Base-by-base conservation (phyloP, 2,888 invertebrate species). In the Pristionchus entomophagus region DNA sequence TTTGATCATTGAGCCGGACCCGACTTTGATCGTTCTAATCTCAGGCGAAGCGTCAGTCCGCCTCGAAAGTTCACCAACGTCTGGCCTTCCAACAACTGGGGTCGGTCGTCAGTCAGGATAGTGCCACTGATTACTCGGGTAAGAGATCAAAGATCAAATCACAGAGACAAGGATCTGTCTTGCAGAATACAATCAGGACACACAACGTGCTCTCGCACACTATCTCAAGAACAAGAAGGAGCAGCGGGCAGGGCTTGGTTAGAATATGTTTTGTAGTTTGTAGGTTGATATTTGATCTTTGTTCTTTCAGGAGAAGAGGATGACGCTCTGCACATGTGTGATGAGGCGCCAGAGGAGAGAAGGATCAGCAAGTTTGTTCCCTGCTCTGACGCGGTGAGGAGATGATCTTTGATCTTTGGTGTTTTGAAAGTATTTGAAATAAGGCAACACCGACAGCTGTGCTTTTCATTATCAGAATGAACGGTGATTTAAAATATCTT, bases 341-440 rank as follows among this genome's bases (percentile, higher is more conserved):
- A 84, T 35, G 83, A 84, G n/a, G 83, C 83, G 1, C 83, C 83
- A 19, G 83, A 84, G 83, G 83, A 84, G 22, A n/a, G 53, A 22
- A 35, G 83, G 22, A 84, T 84, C 45, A 65, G 65, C 65, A 62
- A 84, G 35, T 84, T 65, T 32, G 19, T 62, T 10, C 62, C 65
- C 0, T 45, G n/a, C 14, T 8, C 41, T 17, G 83, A 65, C 14
- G 12, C 62, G 65, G 45, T 84, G 10, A 29, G 82, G 29, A 14
- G 80, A n/a, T n/a, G n/a, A n/a, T n/a, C n/a, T n/a, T n/a, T n/a
- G n/a, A n/a, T n/a, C n/a, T n/a, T n/a, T n/a, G n/a, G n/a, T n/a
- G n/a, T n/a, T n/a, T n/a, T n/a, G n/a, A n/a, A n/a, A n/a, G n/a
- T n/a, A n/a, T n/a, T n/a, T n/a, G n/a, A n/a, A n/a, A n/a, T n/a